phyloP scores from a whole-genome alignment of 1,140 invertebrate species.

The Nephila pilipes region DNA sequence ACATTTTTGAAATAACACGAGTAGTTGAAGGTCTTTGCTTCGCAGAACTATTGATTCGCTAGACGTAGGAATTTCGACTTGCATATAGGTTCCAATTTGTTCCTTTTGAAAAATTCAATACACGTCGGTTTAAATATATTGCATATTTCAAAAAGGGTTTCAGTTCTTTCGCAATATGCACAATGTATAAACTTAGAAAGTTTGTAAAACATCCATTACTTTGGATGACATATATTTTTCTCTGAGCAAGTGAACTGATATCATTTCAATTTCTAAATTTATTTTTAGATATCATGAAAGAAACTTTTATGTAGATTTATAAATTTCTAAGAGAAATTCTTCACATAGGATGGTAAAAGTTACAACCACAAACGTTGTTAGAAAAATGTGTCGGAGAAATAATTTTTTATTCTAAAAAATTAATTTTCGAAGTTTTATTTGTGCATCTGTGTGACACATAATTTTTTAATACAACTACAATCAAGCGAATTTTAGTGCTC shows the following conservation, averaged over 20 bases:
- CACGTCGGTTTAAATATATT: conserved; percentile 1
- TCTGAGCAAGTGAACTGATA: background rate
- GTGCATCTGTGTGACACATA: no score
- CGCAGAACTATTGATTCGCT: background rate
- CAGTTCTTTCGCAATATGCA: background rate
- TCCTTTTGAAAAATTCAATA: background rate
- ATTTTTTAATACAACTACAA: no score
- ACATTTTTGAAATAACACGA: background rate
- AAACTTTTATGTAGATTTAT: background rate
- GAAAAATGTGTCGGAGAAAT: no score
- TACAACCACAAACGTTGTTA: no score
- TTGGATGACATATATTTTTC: background rate
- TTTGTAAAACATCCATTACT: background rate
- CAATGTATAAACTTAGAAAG: background rate
- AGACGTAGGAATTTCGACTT: background rate
- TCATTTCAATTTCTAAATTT: background rate
- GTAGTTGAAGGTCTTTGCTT: background rate
- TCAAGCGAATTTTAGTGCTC: no score
- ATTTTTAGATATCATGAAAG: background rate
- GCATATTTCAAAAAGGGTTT: background rate
- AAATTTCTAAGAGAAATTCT: background rate
- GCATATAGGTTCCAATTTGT: conserved; percentile 2
- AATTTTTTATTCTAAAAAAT: no score
- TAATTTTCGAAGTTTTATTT: no score
- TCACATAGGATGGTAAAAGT: no score